These are phyloP conservation scores for Ara ararauna DNA, from an alignment of 2,797 vertebrate species.

Conservation along the genomic window DNA sequence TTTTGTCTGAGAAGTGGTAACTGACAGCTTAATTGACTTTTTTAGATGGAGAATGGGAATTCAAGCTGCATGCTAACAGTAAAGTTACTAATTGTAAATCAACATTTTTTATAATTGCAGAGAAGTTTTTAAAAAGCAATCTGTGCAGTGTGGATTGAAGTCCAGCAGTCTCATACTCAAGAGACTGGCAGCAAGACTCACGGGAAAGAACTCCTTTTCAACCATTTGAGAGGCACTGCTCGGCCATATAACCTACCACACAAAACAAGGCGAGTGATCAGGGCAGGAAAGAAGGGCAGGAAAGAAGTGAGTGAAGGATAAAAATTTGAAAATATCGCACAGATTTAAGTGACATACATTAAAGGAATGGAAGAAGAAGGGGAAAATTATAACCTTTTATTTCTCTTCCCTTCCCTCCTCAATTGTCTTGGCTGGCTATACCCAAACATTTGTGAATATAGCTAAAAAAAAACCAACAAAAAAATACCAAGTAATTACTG, in stretches of 20 bases:
- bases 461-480: not conserved
- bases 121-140: slow-evolving; percentile 27
- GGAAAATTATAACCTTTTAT: not conserved
- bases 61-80: slow-evolving; percentile 19
- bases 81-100: slow-evolving; percentile 53
- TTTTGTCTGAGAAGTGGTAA: slow-evolving; percentile 61
- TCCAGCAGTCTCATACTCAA: not conserved
- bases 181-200: not conserved
- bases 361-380: not conserved
- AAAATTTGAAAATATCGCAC: not conserved
- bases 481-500: not conserved
- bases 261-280: not conserved
- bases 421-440: not conserved
- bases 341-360: not conserved
- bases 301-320: not conserved
- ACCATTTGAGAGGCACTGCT: not conserved
- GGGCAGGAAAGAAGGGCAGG: not conserved
- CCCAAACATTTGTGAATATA: not conserved
- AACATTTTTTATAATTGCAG: not conserved
- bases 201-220: not conserved
- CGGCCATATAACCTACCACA: not conserved
- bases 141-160: not conserved
- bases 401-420: not conserved
- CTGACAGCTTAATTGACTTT: slow-evolving; percentile 63
- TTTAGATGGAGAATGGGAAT: slow-evolving; percentile 63